Evolutionary conservation across 1,140 invertebrate species (phyloP), one percentile per base, ranked within the genome.

Genomic region (Zelostemma sp.): DNA sequence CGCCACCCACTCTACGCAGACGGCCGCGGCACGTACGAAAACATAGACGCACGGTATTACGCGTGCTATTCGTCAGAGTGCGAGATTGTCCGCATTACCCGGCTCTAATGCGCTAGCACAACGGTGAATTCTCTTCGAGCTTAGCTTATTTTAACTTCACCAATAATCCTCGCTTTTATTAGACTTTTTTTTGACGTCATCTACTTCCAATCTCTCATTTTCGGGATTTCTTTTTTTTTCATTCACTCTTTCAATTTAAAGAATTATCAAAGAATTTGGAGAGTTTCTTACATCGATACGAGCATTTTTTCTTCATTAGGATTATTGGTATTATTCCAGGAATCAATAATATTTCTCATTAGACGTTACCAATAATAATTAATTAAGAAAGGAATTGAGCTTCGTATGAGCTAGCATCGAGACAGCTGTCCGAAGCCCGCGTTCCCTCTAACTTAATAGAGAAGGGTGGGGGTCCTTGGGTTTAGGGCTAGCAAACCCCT

Each of bases 401-500:
- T 33, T 40, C 51, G 63, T 64, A 59, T 56, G 63, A 69, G 21
- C 47, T 46, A 57, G 50, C 66, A 57, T 28, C 38, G 40, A 33
- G 55, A 61, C 73, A 73, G 70, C 73, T 70, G 73, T 58, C 45
- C 47, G 51, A 67, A 71, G 48, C 55, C 64, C 68, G n/a, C n/a
- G n/a, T n/a, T n/a, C n/a, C n/a, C n/a, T 69, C 73, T 74, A 72
- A 71, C 67, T 62, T 68, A 75, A 70, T 75, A 70, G 66, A 74
- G 55, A 46, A 43, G 62, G 50, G 47, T 47, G 55, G 50, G 57
- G 49, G 63, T 65, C 55, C 46, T 68, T 67, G 50, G 61, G 64
- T 73, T 70, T 55, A 75, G 73, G 77, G 76, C 65, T 72, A 76
- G 65, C 68, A 68, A 69, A 76, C 79, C 78, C 76, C 65, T 81